Percentiles rank a stretch among this genome's conserved stretches.
Evolutionary conservation across 2,113 vertebrate genomes (phyloP).

Genomic region (Pterocles gutturalis): DNA sequence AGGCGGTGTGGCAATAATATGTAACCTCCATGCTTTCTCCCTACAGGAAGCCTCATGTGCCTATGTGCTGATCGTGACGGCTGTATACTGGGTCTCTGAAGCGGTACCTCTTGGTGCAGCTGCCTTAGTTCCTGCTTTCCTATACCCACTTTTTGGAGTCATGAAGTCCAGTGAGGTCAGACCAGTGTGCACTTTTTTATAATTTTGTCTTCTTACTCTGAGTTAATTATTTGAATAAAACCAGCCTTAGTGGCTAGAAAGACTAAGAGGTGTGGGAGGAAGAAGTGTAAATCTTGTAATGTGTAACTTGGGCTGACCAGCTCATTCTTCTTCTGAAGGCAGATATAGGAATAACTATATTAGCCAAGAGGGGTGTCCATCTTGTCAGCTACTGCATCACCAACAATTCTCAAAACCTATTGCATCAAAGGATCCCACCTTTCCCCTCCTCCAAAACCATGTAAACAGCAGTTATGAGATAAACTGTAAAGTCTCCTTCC

Average conservation of each 20-base stretch:
- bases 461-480: neutral
- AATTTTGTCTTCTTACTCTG: neutral
- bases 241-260: neutral
- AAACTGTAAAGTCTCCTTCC: neutral
- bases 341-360: neutral
- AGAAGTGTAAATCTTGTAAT: rapidly evolving
- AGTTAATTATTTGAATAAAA: neutral
- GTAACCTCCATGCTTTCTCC: neutral
- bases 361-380: neutral
- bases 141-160: constrained; percentile 95
- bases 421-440: neutral
- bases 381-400: neutral
- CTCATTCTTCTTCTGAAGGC: neutral
- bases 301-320: neutral
- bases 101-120: constrained; percentile 95
- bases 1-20: neutral
- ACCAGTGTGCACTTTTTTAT: neutral
- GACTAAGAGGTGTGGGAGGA: neutral
- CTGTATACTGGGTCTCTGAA: constrained; percentile 95
- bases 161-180: constrained; percentile 97
- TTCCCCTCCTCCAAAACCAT: neutral
- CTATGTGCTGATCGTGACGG: constrained; percentile 93
- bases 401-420: neutral
- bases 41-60: constrained; percentile 92
- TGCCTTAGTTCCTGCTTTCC: constrained; percentile 94